Percentiles rank a stretch among this genome's conserved stretches.
Evolutionary conservation across 2,797 vertebrate genomes (phyloP).

Genomic region (Delichon dasypus): DNA sequence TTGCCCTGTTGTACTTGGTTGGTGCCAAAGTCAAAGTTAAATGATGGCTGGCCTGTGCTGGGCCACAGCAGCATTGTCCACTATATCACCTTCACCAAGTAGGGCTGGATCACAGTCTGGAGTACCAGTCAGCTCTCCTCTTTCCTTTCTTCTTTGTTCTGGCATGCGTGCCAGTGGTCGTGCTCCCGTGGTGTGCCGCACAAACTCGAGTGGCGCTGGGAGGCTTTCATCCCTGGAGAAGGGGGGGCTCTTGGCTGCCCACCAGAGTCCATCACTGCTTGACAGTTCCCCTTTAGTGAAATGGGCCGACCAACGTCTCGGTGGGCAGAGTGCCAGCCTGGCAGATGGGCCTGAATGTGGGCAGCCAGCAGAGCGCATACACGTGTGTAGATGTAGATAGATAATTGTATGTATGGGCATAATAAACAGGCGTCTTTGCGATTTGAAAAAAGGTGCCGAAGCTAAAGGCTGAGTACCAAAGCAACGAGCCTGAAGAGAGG

Average conservation of each 20-base stretch:
- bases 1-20: background rate
- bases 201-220: background rate
- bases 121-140: conserved; percentile 17
- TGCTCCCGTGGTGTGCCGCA: conserved; percentile 40
- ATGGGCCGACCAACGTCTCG: conserved; percentile 35
- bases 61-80: background rate
- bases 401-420: background rate
- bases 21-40: conserved; percentile 11
- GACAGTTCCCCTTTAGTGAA: conserved; percentile 52
- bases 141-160: conserved; percentile 56
- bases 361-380: conserved; percentile 45
- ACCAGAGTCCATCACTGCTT: conserved; percentile 52
- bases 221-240: conserved; percentile 22
- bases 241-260: conserved; percentile 61
- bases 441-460: conserved; percentile 9
- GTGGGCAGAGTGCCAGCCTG: conserved; percentile 63
- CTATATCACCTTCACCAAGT: background rate
- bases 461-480: conserved; percentile 6
- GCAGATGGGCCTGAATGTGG: conserved; percentile 70
- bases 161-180: conserved; percentile 40
- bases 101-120: conserved; percentile 19
- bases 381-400: conserved; percentile 41
- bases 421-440: conserved; percentile 14
- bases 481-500: background rate
- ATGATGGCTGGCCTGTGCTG: background rate